These are phyloP conservation scores for Nephrotoma appendiculata DNA, from an alignment of 2,888 invertebrate species.

Conservation along the genomic window DNA sequence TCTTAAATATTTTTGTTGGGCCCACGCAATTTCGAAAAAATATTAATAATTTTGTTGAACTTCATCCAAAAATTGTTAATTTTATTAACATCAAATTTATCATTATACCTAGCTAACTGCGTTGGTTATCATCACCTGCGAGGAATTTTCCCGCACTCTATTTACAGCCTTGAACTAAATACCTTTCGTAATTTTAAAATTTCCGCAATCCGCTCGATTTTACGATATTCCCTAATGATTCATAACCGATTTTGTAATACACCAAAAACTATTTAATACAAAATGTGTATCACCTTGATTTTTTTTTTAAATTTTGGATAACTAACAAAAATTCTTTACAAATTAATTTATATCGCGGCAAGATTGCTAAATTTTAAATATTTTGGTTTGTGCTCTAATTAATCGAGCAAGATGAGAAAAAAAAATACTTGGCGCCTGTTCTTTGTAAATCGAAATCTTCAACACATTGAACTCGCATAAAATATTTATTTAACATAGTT, in stretches of 20 bases:
- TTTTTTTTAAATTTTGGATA: not conserved
- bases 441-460: not conserved
- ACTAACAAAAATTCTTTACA: not conserved
- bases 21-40: not conserved
- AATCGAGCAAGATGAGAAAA: not conserved
- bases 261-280: not conserved
- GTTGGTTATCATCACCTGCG: not conserved
- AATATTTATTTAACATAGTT: not conserved
- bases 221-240: not conserved
- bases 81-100: not conserved
- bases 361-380: not conserved
- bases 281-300: not conserved
- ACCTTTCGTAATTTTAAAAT: not conserved
- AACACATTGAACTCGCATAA: not conserved
- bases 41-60: not conserved
- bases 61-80: not conserved
- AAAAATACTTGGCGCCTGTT: not conserved
- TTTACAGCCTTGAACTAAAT: not conserved
- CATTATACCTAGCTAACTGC: too few species aligned
- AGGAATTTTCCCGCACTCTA: not conserved
- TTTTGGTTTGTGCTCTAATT: not conserved
- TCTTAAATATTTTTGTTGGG: not conserved
- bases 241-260: not conserved
- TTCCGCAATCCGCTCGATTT: not conserved
- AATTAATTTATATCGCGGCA: not conserved